Conservation (phyloP, 1,140 invertebrate genomes). For the Orius insidiosus region DNA sequence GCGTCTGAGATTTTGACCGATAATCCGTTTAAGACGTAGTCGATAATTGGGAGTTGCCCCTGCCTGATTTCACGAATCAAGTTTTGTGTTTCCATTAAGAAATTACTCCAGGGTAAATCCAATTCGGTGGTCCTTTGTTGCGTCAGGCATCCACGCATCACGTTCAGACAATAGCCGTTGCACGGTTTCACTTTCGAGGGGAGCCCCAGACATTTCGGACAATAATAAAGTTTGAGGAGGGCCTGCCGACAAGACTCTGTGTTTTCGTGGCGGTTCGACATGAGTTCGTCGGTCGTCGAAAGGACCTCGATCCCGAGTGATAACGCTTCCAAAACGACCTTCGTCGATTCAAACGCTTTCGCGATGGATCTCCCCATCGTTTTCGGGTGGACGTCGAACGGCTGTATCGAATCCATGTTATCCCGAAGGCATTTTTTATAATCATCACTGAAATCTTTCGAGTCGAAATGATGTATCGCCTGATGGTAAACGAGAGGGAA, state of each 20-base stretch:
- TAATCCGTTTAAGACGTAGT: constrained; percentile 53
- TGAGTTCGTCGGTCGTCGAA: constrained; percentile 44
- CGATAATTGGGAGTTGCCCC: constrained; percentile 44
- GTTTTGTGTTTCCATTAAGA: constrained; percentile 40
- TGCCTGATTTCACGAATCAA: constrained; percentile 38
- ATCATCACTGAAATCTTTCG: constrained; percentile 46
- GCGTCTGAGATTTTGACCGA: constrained; percentile 71
- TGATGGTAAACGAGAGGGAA: constrained; percentile 71
- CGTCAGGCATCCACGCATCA: constrained; percentile 51
- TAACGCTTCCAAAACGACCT: constrained; percentile 52
- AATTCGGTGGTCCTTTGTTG: constrained; percentile 48
- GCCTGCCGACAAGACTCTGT: constrained; percentile 47
- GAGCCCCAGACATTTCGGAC: constrained; percentile 57
- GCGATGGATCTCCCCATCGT: constrained; percentile 46
- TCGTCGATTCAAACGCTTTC: constrained; percentile 55
- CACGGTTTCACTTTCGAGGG: constrained; percentile 46
- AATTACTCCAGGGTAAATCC: constrained; percentile 66
- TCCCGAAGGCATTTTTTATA: constrained; percentile 59
- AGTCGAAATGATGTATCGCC: constrained; percentile 16
- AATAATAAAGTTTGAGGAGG: constrained; percentile 58
- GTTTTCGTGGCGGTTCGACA: constrained; percentile 28
- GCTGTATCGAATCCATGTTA: constrained; percentile 52
- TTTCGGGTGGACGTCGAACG: constrained; percentile 63
- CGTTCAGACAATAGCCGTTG: constrained; percentile 69
- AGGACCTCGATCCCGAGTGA: constrained; percentile 48